Conservation (phyloP, 2,113 vertebrate genomes). For the Anoplopoma fimbria region DNA sequence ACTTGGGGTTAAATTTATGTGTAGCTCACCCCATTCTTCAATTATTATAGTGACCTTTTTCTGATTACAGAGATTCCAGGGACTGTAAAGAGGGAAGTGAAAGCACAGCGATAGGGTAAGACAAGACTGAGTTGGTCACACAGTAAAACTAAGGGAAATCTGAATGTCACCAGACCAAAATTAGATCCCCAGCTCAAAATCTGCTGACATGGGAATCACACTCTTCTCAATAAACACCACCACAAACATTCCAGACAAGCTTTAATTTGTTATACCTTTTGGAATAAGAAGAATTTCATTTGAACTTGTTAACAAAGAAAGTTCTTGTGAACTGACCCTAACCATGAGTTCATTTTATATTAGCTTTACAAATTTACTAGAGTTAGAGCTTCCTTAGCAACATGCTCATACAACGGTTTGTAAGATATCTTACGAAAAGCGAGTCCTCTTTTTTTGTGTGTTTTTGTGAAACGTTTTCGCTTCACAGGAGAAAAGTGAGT, state of each 20-base stretch:
- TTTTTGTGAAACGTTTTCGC: too few species aligned
- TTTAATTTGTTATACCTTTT: neutral
- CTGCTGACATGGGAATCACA: neutral
- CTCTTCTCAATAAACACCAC: neutral
- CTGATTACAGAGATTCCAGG: conserved; percentile 5
- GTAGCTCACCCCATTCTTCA: neutral
- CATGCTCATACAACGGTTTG: neutral
- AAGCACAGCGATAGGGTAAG: neutral
- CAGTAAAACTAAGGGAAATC: conserved; percentile 20
- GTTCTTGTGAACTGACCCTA: neutral
- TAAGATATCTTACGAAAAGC: neutral
- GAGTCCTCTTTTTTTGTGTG: neutral
- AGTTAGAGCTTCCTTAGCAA: neutral
- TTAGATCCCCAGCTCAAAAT: neutral
- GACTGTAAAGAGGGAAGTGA: conserved; percentile 43
- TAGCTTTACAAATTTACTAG: neutral
- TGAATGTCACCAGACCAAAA: conserved; percentile 22
- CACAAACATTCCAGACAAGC: neutral
- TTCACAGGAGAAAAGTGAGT: neutral
- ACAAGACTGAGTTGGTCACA: neutral
- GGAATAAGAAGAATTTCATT: neutral
- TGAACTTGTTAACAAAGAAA: neutral
- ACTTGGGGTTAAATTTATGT: neutral
- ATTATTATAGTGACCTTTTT: neutral
- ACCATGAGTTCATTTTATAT: neutral